These are phyloP conservation scores for Craniophora ligustri DNA, from an alignment of 2,888 invertebrate species.

Conservation along the genomic window DNA sequence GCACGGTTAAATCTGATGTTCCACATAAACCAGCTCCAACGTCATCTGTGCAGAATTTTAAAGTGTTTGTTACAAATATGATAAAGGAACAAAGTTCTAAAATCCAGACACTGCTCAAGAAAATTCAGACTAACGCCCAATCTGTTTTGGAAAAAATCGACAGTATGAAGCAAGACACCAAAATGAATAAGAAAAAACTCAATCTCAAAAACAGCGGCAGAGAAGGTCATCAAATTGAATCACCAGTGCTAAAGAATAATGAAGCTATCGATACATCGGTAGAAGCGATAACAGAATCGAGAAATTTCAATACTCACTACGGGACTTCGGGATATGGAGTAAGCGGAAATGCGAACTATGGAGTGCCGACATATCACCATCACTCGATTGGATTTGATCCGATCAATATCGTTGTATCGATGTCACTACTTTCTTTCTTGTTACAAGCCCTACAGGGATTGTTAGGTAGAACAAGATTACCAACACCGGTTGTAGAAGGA, in stretches of 20 bases:
- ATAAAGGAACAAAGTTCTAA: slow-evolving; percentile 80
- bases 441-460: slow-evolving; percentile 83
- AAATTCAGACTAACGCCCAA: slow-evolving; percentile 79
- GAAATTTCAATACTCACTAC: slow-evolving; percentile 75
- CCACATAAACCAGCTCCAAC: slow-evolving; percentile 58
- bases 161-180: slow-evolving; percentile 65
- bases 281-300: slow-evolving; percentile 55
- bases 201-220: slow-evolving; percentile 34
- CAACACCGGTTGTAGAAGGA: slow-evolving; percentile 80
- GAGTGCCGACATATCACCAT: slow-evolving; percentile 77
- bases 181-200: slow-evolving; percentile 43
- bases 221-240: slow-evolving; percentile 72
- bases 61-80: slow-evolving; percentile 73
- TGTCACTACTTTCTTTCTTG: slow-evolving; percentile 82
- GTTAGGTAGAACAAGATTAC: slow-evolving; percentile 71
- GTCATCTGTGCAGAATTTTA: slow-evolving; percentile 70
- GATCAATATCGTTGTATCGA: slow-evolving; percentile 82
- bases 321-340: slow-evolving; percentile 73
- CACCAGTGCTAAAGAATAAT: slow-evolving; percentile 64
- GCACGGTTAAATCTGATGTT: slow-evolving; percentile 67
- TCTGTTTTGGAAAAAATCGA: slow-evolving; percentile 75
- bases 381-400: slow-evolving; percentile 87
- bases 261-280: slow-evolving; percentile 52
- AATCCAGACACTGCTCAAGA: slow-evolving; percentile 75
- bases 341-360: slow-evolving; percentile 72